Conservation (phyloP, 2,113 vertebrate genomes). For the Halichoerus grypus region DNA sequence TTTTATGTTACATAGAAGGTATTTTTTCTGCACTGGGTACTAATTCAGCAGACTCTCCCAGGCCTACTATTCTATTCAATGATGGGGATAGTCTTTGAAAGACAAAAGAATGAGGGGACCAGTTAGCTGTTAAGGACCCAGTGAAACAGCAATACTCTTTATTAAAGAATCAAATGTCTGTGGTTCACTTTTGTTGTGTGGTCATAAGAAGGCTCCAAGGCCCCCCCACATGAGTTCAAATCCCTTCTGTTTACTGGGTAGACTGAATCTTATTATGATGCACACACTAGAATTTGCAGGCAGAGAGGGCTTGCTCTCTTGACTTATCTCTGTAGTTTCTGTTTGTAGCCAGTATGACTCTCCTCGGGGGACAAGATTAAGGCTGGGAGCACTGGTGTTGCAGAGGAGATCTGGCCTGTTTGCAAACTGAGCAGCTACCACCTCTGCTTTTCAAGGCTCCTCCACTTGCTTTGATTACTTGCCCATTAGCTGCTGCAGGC, state of each 20-base stretch:
- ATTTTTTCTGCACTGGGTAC: background rate
- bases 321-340: background rate
- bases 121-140: background rate
- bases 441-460: background rate
- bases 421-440: background rate
- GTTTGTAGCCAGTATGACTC: background rate
- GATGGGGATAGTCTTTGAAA: background rate
- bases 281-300: slow-evolving; percentile 47
- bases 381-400: too few relatives aligned
- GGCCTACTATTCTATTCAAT: background rate
- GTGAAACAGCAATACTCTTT: background rate
- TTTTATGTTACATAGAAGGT: background rate
- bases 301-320: background rate
- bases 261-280: background rate
- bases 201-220: background rate
- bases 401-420: background rate
- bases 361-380: background rate
- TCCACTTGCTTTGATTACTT: slow-evolving; percentile 46
- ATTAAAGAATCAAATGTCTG: slow-evolving; percentile 29
- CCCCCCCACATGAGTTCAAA: slow-evolving; percentile 62
- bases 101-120: background rate
- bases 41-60: background rate
- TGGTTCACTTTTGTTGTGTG: background rate
- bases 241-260: slow-evolving; percentile 32
- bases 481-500: background rate